Evolutionary conservation across 2,113 vertebrate species (phyloP).

Genomic region (Melozone crissalis): DNA sequence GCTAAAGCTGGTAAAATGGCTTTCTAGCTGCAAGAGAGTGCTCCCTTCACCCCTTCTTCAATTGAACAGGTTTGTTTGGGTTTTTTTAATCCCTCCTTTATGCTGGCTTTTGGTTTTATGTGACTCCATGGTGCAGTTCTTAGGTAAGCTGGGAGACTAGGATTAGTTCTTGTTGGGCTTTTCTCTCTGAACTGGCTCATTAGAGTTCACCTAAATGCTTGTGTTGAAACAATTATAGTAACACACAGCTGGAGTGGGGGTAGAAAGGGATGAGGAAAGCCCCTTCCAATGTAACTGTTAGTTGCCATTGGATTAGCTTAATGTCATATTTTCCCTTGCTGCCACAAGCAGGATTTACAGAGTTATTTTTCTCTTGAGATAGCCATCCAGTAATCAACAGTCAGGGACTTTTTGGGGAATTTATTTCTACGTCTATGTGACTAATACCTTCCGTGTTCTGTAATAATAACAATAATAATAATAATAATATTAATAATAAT

Average conservation of each 20-base stretch:
- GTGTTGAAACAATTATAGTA: not conserved
- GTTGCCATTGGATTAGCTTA: not conserved
- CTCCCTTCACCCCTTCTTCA: not conserved
- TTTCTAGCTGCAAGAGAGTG: not conserved
- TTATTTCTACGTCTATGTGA: not conserved
- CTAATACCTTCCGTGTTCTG: not conserved
- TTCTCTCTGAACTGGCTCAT: not conserved
- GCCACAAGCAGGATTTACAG: accelerated
- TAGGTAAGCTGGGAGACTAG: not conserved
- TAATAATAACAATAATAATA: not conserved
- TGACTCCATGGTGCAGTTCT: not conserved
- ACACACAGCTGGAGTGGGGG: not conserved
- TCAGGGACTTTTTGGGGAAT: not conserved
- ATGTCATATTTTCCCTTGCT: not conserved
- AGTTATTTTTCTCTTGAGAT: not conserved
- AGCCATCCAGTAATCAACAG: not conserved
- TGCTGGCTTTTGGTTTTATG: not conserved
- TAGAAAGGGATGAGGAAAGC: not conserved
- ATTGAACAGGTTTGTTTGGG: accelerated
- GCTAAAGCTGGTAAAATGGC: not conserved
- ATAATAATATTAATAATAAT: not conserved
- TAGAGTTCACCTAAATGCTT: not conserved
- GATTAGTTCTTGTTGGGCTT: not conserved
- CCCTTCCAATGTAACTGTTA: not conserved
- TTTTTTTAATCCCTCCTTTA: not conserved